These are phyloP conservation scores for Venturia canescens DNA, from an alignment of 1,140 invertebrate genomes.

Conservation along the genomic window DNA sequence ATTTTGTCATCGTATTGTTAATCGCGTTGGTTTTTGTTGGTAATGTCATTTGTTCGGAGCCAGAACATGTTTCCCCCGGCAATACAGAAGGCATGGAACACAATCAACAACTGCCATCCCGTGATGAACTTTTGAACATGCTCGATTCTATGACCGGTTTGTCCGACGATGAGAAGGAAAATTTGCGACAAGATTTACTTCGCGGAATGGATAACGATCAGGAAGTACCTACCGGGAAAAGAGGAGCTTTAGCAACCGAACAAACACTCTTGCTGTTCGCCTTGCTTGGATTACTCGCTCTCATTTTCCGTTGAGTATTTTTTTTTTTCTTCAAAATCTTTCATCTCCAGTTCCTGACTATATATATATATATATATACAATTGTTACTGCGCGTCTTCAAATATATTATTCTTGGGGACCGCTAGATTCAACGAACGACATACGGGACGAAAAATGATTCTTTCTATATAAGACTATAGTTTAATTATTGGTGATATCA, in stretches of 20 bases:
- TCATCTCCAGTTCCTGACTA: not conserved
- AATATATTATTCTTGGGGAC: too few relatives aligned
- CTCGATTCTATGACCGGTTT: conserved; percentile 77
- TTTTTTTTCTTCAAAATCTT: not conserved
- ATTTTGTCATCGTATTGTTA: not conserved
- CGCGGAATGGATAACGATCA: conserved; percentile 61
- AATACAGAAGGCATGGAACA: conserved; percentile 10
- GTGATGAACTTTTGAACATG: conserved; percentile 78
- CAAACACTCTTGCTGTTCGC: conserved; percentile 62
- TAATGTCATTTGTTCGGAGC: not conserved
- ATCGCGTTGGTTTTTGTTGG: not conserved
- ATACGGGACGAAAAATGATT: too few relatives aligned
- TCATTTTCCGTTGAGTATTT: conserved; percentile 69
- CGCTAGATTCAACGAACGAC: too few relatives aligned
- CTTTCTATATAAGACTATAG: too few relatives aligned
- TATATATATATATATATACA: too few relatives aligned
- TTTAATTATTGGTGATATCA: too few relatives aligned
- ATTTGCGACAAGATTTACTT: conserved; percentile 73
- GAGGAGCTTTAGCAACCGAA: not conserved
- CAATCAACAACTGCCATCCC: conserved; percentile 71
- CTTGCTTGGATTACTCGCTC: conserved; percentile 60
- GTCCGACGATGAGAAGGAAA: conserved; percentile 77
- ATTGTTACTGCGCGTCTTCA: too few relatives aligned
- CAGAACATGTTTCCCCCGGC: not conserved
- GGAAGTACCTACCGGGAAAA: conserved; percentile 51